Conservation (phyloP, 2,888 invertebrate genomes). For the Hypsopygia costalis region DNA sequence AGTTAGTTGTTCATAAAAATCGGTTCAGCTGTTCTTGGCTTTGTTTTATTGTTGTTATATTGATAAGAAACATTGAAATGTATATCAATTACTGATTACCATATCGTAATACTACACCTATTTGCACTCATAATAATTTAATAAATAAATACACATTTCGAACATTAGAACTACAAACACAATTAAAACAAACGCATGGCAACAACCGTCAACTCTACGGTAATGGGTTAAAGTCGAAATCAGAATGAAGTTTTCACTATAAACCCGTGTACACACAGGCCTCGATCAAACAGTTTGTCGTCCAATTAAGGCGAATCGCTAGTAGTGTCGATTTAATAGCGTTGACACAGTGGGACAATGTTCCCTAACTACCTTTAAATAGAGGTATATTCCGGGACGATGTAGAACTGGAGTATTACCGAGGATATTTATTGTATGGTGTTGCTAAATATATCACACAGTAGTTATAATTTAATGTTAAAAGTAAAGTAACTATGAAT, state of each 20-base stretch:
- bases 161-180: slow-evolving; percentile 12
- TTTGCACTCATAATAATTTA: slow-evolving; percentile 11
- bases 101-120: neutral
- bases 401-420: too few relatives aligned
- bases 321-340: slow-evolving; percentile 30
- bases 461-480: too few relatives aligned
- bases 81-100: too few relatives aligned
- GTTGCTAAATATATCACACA: too few relatives aligned
- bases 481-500: too few relatives aligned
- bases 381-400: slow-evolving; percentile 1
- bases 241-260: slow-evolving; percentile 14
- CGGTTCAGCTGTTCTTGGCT: too few relatives aligned
- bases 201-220: neutral
- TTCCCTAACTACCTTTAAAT: slow-evolving; percentile 10
- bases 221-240: neutral
- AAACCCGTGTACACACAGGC: slow-evolving; percentile 25
- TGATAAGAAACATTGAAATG: too few relatives aligned
- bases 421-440: too few relatives aligned
- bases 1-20: too few relatives aligned
- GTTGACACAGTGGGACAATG: slow-evolving; percentile 22
- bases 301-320: slow-evolving; percentile 34
- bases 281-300: slow-evolving; percentile 42
- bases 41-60: too few relatives aligned
- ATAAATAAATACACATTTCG: slow-evolving; percentile 12
- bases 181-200: slow-evolving; percentile 5